Evolutionary conservation across 30 jellyfish, hydroid and myxozoan genomes (phyloP).

Genomic region (Aurelia sp.): DNA sequence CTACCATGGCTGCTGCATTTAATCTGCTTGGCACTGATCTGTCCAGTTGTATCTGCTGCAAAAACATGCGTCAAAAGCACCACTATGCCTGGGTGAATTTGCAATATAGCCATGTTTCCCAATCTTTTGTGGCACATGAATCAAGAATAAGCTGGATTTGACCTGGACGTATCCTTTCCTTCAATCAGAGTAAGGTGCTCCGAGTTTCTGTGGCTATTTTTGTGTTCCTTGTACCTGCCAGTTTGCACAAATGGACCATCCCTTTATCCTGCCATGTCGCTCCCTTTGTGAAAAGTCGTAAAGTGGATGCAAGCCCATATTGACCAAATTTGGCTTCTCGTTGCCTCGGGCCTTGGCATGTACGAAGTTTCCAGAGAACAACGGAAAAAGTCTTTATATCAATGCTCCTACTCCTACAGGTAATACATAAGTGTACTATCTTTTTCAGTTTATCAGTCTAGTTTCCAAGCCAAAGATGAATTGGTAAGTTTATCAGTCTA

Average conservation of each 20-base stretch:
- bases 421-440: no score
- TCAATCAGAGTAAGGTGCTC: constrained; percentile 76
- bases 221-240: constrained; percentile 84
- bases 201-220: constrained; percentile 52
- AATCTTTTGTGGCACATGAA: constrained; percentile 72
- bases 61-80: no score
- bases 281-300: constrained; percentile 75
- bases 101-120: constrained; percentile 85
- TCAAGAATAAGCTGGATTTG: constrained; percentile 83
- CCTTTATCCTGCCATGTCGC: constrained; percentile 79
- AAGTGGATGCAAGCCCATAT: constrained; percentile 60
- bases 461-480: no score
- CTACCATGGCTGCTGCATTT: no score
- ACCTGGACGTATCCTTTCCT: constrained; percentile 68
- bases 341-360: constrained; percentile 83
- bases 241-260: constrained; percentile 51
- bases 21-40: no score
- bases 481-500: no score
- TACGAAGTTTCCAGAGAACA: constrained; percentile 54
- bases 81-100: neutral
- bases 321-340: constrained; percentile 67
- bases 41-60: no score
- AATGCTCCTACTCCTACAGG: no score
- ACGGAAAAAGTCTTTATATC: neutral
- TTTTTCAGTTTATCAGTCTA: no score